A percentile compares a stretch with the other conserved stretches of the same genome.
phyloP scores from a whole-genome alignment of 35 echinoderm and acorn worm species.

The Lytechinus variegatus region DNA sequence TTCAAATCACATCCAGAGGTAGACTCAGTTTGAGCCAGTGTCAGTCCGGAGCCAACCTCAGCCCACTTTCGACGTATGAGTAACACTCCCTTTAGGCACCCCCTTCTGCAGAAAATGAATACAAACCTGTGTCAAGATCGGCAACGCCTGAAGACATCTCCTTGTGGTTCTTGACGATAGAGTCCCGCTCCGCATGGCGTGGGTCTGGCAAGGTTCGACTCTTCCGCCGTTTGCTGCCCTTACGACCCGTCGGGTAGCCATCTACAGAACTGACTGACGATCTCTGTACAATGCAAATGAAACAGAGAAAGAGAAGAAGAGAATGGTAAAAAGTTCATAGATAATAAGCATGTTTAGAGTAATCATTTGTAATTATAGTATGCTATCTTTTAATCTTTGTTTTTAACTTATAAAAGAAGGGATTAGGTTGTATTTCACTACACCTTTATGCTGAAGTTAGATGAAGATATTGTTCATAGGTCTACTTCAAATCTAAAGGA shows the following conservation, averaged over 20 bases:
- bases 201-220: conserved; percentile 56
- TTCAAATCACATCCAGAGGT: too few relatives aligned
- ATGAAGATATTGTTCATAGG: too few relatives aligned
- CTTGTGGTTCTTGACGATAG: conserved; percentile 55
- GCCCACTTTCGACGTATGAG: too few relatives aligned
- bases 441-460: too few relatives aligned
- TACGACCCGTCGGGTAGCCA: conserved; percentile 26
- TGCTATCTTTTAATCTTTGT: too few relatives aligned
- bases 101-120: neutral
- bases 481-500: too few relatives aligned
- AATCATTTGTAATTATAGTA: too few relatives aligned
- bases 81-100: too few relatives aligned
- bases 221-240: conserved; percentile 40
- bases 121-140: conserved; percentile 44
- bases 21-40: neutral
- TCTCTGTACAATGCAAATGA: neutral
- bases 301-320: neutral
- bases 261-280: conserved; percentile 22
- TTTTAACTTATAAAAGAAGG: too few relatives aligned
- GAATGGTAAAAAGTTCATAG: neutral
- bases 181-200: conserved; percentile 31
- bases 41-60: neutral
- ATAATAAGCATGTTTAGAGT: too few relatives aligned
- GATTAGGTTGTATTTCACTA: too few relatives aligned
- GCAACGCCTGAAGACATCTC: conserved; percentile 60